Percentiles rank a stretch among this genome's conserved stretches.
These are phyloP conservation scores for Drosophila orosa DNA, from an alignment of 1,140 invertebrate genomes.

Conservation along the genomic window DNA sequence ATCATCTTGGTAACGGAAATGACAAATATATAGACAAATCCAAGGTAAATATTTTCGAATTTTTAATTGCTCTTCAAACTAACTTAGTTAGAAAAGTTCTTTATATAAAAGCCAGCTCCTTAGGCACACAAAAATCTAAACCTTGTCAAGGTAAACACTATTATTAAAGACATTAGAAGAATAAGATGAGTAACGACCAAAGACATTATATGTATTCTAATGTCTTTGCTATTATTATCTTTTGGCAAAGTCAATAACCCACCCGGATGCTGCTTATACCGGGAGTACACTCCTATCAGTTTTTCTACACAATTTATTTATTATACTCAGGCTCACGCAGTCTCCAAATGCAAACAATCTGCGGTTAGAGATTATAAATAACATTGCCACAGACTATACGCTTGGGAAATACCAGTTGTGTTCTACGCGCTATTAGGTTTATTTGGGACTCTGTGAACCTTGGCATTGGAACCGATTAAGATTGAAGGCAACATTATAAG, in stretches of 20 bases:
- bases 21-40: neutral
- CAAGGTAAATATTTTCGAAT: neutral
- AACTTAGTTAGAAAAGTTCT: neutral
- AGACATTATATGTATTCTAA: no score
- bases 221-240: neutral
- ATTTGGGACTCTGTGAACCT: slow-evolving; percentile 9
- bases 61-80: neutral
- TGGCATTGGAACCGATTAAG: neutral
- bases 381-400: slow-evolving; percentile 5
- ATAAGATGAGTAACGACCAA: no score
- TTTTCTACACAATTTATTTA: neutral
- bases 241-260: slow-evolving; percentile 28
- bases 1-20: slow-evolving; percentile 19
- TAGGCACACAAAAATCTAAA: neutral
- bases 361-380: slow-evolving; percentile 18
- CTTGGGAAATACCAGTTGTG: slow-evolving; percentile 27
- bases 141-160: neutral
- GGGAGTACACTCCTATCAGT: neutral
- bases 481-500: neutral
- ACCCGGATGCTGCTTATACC: slow-evolving; percentile 22
- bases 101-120: neutral
- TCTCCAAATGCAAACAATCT: slow-evolving; percentile 3
- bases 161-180: no score
- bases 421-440: neutral
- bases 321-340: neutral